These are phyloP conservation scores for Plebejus argus DNA, from an alignment of 2,888 invertebrate species.

Conservation along the genomic window DNA sequence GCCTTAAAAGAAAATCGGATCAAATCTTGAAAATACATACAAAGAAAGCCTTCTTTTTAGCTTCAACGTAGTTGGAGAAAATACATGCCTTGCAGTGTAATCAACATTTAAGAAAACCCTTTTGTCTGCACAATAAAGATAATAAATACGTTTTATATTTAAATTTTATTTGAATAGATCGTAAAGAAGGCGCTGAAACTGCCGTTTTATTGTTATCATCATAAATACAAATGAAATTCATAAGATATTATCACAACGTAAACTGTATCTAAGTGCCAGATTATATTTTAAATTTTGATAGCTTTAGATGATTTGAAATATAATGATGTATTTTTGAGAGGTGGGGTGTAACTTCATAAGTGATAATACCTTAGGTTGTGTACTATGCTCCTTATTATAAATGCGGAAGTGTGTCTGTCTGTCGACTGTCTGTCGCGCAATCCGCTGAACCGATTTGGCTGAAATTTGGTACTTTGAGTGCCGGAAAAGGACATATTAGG, in stretches of 20 bases:
- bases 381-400: too few species aligned
- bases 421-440: too few species aligned
- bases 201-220: background rate
- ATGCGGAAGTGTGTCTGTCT: too few species aligned
- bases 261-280: background rate
- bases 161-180: background rate
- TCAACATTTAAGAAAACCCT: background rate
- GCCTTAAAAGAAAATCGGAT: too few species aligned
- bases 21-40: too few species aligned
- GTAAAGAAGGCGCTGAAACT: constrained; percentile 1
- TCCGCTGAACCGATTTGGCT: too few species aligned
- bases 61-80: background rate
- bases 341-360: too few species aligned
- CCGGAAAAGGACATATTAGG: too few species aligned
- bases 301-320: too few species aligned
- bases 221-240: constrained; percentile 10
- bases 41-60: background rate
- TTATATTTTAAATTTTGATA: background rate
- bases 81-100: background rate
- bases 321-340: too few species aligned
- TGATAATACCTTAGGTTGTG: too few species aligned
- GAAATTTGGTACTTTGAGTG: too few species aligned
- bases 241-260: background rate
- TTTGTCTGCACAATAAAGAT: background rate
- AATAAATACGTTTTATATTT: constrained; percentile 11